phyloP scores from a whole-genome alignment of 2,888 invertebrate genomes.

The Caenorhabditis doughertyi region DNA sequence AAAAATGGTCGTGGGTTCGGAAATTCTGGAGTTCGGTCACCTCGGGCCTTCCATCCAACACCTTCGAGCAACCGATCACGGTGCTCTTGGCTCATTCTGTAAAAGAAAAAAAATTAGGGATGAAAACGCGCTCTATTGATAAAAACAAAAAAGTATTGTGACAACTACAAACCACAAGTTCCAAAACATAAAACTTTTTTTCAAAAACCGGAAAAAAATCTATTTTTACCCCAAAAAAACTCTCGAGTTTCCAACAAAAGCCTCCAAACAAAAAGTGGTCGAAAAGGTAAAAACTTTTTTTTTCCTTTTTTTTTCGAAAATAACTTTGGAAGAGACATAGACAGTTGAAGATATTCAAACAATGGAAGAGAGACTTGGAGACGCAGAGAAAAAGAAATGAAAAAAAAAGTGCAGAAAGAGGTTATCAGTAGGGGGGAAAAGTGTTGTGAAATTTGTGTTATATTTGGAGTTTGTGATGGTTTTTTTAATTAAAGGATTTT shows the following conservation, averaged over 20 bases:
- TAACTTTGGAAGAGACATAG: not conserved
- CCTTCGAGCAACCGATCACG: slow-evolving; percentile 59
- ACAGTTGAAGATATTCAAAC: not conserved
- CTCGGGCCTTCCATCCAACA: slow-evolving; percentile 73
- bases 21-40: slow-evolving; percentile 66
- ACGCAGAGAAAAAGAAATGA: slow-evolving; percentile 19
- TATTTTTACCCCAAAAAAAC: no score
- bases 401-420: not conserved
- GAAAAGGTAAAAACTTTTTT: no score
- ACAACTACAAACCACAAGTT: not conserved
- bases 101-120: not conserved
- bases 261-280: no score
- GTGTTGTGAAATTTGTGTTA: no score
- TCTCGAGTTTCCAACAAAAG: no score
- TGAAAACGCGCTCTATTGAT: not conserved
- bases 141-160: not conserved
- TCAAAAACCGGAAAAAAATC: no score
- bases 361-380: not conserved
- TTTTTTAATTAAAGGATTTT: no score
- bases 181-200: not conserved
- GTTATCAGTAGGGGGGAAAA: not conserved
- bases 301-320: no score
- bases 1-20: slow-evolving; percentile 66
- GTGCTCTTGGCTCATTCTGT: slow-evolving; percentile 27
- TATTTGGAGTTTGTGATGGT: not conserved